Conservation (phyloP, 2,113 vertebrate species). For the Zosterops lateralis region DNA sequence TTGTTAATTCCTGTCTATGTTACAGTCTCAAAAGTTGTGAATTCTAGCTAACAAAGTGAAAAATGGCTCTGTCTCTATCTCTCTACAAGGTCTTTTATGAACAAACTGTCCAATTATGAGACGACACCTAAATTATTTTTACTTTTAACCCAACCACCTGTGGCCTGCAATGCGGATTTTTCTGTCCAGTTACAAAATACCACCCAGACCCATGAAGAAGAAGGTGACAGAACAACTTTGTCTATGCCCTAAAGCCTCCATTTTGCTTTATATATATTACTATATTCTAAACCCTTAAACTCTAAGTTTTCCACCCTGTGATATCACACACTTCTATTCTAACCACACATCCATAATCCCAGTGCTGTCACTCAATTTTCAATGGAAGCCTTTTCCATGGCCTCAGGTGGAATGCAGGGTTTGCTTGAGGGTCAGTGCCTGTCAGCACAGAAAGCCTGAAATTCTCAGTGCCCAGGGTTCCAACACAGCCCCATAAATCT, state of each 20-base stretch:
- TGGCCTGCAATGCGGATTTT: rapidly evolving
- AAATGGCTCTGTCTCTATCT: background rate
- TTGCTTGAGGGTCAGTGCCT: background rate
- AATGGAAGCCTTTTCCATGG: background rate
- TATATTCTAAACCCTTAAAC: background rate
- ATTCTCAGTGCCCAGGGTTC: background rate
- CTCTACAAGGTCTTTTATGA: background rate
- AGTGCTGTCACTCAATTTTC: background rate
- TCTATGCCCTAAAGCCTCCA: background rate
- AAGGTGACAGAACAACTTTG: background rate
- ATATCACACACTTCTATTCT: background rate
- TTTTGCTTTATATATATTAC: background rate
- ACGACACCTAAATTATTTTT: background rate
- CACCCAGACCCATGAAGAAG: background rate
- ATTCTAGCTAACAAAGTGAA: background rate
- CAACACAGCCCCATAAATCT: background rate
- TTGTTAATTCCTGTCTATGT: background rate
- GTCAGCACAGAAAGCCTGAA: background rate
- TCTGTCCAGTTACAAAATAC: background rate
- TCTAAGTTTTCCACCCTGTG: background rate
- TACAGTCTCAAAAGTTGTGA: background rate
- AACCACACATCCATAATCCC: background rate
- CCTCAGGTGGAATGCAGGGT: background rate
- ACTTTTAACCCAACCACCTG: background rate
- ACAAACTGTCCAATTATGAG: background rate